A percentile compares a stretch with the other conserved stretches of the same genome.
phyloP scores from a whole-genome alignment of 2,888 invertebrate species.

The Acanthococcus lagerstroemiae region DNA sequence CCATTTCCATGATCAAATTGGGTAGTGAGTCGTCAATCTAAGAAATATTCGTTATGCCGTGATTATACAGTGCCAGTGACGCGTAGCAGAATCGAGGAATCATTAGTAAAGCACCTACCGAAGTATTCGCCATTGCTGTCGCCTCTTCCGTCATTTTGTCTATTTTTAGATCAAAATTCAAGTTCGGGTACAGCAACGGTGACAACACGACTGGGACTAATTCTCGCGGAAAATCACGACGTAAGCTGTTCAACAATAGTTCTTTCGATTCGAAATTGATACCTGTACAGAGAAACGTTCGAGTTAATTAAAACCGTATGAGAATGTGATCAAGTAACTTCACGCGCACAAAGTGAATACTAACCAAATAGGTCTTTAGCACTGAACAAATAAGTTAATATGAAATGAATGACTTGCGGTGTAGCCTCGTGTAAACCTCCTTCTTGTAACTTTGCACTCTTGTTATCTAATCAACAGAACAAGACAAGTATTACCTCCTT shows the following conservation, averaged over 20 bases:
- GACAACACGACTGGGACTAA: conserved; percentile 81
- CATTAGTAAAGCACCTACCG: conserved; percentile 41
- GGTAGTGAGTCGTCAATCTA: conserved; percentile 66
- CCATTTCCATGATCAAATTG: conserved; percentile 84
- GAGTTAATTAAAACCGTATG: not conserved
- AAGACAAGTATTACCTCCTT: too few species aligned
- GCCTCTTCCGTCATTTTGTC: conserved; percentile 43
- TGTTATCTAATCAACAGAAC: conserved; percentile 46
- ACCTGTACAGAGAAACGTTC: conserved; percentile 42
- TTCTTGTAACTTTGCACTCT: conserved; percentile 54
- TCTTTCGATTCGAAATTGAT: conserved; percentile 64
- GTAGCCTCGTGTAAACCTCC: conserved; percentile 83
- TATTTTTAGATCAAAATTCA: conserved; percentile 42
- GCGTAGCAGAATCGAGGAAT: too few species aligned
- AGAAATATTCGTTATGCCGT: too few species aligned
- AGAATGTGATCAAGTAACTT: not conserved
- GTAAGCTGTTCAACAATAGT: conserved; percentile 68
- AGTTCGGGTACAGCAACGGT: conserved; percentile 71
- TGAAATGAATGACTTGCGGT: conserved; percentile 64
- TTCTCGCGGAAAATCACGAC: conserved; percentile 79
- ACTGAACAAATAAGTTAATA: conserved; percentile 38
- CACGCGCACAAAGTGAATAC: conserved; percentile 6
- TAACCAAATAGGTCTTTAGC: conserved; percentile 17
- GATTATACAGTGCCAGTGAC: too few species aligned
- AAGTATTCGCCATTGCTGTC: conserved; percentile 43